Base-by-base conservation (phyloP, 2,113 vertebrate genomes). In the Macquaria ambigua region DNA sequence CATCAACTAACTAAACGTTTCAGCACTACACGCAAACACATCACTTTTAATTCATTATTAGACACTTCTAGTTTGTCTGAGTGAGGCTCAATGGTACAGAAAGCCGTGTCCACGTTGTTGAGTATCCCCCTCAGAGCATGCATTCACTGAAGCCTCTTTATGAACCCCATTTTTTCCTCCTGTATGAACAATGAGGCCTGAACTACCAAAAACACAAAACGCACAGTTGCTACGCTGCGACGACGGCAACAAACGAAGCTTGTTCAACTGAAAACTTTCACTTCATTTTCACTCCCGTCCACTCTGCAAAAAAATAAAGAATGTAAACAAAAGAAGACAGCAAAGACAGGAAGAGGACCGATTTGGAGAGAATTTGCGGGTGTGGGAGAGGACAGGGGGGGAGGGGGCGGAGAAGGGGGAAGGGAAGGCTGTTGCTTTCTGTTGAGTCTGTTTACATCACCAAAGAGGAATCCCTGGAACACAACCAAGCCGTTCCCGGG, bases 391-490 rank as follows among this genome's bases (percentile, higher is more conserved):
- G 75, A 61, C 10, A 11, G 37, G 55, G 81, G 8, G 37, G 55
- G 81, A 48, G 58, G 34, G 37, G 8, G 10, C 3, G 20, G 18
- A 41, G 9, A 12, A 4, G 10, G 50, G 70, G 39, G 48, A 16
- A 56, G 77, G 64, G 80, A 31, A n/a, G 53, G 85, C 50, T 64
- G 67, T 16, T 58, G 11, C 79, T 79, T 74, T 87, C 67, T 83
- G 58, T 48, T 82, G 11, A 3, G 34, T 66, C 48, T 70, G 82
- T 92, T 93, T 87, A 93, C 92, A 87, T 93, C 92, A 92, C 64
- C 85, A 62, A 23, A 74, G 73, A 92, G 91, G 92, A 94, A 94
- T 94, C 92, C 77, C 87, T 77, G 91, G 86, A 91, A 89, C 74
- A 91, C 81, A 1, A 83, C 18, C 39, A 15, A 72, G 43, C 58